These are phyloP conservation scores for Oopsacas minuta DNA, from an alignment of 37 sponge, comb jelly and placozoan species.

Conservation along the genomic window DNA sequence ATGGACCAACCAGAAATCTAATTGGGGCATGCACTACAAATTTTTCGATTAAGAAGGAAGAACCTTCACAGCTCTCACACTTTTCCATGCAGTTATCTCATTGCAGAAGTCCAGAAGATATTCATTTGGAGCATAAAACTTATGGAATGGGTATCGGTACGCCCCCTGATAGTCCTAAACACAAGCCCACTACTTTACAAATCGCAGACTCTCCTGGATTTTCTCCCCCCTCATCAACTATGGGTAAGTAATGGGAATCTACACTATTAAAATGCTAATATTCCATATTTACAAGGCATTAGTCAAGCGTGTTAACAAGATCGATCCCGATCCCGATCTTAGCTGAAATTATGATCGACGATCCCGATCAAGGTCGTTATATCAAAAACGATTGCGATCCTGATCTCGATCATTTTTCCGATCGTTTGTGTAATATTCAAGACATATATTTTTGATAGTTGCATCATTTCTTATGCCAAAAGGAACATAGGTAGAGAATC, in stretches of 20 bases:
- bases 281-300: no score
- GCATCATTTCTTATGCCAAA: no score
- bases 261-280: no score
- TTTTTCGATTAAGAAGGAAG: background rate
- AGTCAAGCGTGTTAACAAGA: no score
- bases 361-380: no score
- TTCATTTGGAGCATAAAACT: background rate
- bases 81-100: conserved; percentile 2
- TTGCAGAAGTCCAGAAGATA: conserved; percentile 11
- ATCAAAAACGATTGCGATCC: no score
- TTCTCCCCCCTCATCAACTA: background rate
- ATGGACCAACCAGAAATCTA: background rate
- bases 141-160: background rate
- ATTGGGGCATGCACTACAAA: background rate
- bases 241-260: conserved; percentile 10
- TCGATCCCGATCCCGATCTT: no score
- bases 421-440: no score
- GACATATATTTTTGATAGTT: no score
- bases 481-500: no score
- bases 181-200: background rate
- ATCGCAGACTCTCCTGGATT: conserved; percentile 11
- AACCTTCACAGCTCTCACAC: background rate
- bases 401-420: no score
- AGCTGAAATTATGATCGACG: no score
- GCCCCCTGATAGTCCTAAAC: background rate